phyloP scores from a whole-genome alignment of 2,797 vertebrate species.

The Mormyrops attenuatus region DNA sequence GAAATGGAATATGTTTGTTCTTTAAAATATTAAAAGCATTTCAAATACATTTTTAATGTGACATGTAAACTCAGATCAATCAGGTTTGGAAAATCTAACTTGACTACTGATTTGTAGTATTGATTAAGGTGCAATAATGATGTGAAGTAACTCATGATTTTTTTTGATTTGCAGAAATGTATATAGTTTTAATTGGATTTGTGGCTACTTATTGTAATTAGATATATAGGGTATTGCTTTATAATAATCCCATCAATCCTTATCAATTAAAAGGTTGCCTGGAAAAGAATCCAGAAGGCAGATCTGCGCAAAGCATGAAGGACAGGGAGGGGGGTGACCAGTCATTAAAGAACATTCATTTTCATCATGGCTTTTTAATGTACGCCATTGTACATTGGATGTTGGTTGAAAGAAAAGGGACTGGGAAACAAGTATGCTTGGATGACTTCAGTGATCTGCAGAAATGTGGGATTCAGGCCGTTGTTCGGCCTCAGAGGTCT shows the following conservation, averaged over 20 bases:
- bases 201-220: not conserved
- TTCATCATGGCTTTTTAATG: not conserved
- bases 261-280: not conserved
- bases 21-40: not conserved
- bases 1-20: not conserved
- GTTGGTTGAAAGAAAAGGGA: not conserved
- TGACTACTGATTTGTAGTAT: not conserved
- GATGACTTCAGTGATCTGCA: not conserved
- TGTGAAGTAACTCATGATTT: not conserved
- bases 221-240: not conserved
- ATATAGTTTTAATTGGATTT: not conserved
- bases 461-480: not conserved
- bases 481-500: not conserved
- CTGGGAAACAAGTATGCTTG: not conserved
- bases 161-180: not conserved
- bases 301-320: not conserved
- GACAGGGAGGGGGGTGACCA: not conserved
- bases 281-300: not conserved
- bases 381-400: not conserved
- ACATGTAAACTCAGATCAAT: not conserved
- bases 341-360: not conserved
- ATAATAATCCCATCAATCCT: not conserved
- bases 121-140: not conserved
- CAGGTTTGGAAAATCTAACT: not conserved
- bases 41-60: not conserved